Evolutionary conservation across 2,797 vertebrate species (phyloP).

Genomic region (Danio tinwini): DNA sequence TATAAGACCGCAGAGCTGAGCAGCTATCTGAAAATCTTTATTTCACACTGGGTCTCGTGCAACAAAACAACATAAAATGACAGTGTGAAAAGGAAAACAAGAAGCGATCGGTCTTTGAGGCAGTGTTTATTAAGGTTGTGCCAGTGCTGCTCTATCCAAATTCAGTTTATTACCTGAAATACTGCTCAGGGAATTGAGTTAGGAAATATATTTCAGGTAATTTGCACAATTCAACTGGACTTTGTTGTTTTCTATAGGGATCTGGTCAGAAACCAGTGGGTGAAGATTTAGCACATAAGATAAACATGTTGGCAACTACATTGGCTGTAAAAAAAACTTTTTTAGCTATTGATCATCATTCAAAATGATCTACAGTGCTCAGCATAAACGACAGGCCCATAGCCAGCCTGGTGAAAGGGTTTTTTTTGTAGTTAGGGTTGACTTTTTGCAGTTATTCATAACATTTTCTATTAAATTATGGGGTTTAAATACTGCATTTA

Average conservation of each 20-base stretch:
- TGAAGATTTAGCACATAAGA: neutral
- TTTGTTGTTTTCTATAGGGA: neutral
- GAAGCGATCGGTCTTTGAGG: neutral
- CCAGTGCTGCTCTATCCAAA: neutral
- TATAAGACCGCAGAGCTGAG: slow-evolving; percentile 13
- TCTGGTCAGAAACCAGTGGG: neutral
- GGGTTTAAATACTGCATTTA: no score
- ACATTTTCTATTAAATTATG: no score
- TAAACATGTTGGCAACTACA: neutral
- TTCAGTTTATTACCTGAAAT: neutral
- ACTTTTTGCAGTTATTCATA: no score
- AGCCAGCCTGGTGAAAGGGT: no score
- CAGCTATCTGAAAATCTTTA: slow-evolving; percentile 28
- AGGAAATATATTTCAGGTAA: neutral
- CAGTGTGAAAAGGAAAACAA: neutral
- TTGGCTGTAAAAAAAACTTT: neutral
- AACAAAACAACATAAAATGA: slow-evolving; percentile 16
- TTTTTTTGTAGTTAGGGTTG: no score
- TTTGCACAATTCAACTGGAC: neutral
- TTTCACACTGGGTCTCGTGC: slow-evolving; percentile 27
- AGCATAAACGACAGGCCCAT: no score
- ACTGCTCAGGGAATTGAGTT: neutral
- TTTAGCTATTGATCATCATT: neutral
- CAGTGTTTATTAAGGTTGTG: neutral
- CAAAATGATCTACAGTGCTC: no score